Evolutionary conservation across 2,888 invertebrate species (phyloP).

Genomic region (Ectemnius cavifrons): DNA sequence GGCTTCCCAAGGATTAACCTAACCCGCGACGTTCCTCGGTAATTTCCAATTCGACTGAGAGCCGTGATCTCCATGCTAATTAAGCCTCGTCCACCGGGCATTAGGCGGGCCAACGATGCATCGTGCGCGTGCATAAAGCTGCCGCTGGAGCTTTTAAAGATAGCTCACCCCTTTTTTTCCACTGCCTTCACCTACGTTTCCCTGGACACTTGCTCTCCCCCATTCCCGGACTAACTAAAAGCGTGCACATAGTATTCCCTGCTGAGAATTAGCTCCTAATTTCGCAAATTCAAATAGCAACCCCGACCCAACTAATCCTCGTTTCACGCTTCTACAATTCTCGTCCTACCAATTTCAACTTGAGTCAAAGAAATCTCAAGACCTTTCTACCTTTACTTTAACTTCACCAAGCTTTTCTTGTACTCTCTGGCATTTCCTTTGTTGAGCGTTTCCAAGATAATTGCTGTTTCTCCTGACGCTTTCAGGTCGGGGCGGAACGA

Average conservation of each 20-base stretch:
- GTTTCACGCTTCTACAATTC: too few species aligned
- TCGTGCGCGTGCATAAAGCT: constrained; percentile 29
- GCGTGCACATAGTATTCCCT: neutral
- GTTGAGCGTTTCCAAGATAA: too few species aligned
- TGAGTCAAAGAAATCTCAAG: too few species aligned
- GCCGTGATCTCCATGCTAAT: constrained; percentile 52
- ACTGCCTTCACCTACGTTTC: neutral
- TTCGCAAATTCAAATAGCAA: too few species aligned
- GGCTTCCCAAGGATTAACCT: constrained; percentile 49
- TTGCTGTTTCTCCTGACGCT: too few species aligned
- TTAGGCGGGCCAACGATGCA: constrained; percentile 32
- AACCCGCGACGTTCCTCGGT: constrained; percentile 36
- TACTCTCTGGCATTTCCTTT: too few species aligned
- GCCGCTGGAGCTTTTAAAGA: constrained; percentile 33
- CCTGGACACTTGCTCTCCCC: neutral
- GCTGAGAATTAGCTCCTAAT: too few species aligned
- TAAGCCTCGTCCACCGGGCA: constrained; percentile 38
- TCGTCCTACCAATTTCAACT: too few species aligned
- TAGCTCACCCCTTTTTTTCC: constrained; percentile 16
- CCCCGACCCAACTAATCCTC: too few species aligned
- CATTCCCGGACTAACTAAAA: neutral
- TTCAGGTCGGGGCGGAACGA: too few species aligned
- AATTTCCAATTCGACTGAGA: constrained; percentile 52
- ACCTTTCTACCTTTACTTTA: too few species aligned
- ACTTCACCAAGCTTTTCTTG: too few species aligned